phyloP scores from a whole-genome alignment of 2,113 vertebrate genomes.

The Anarrhichthys ocellatus region DNA sequence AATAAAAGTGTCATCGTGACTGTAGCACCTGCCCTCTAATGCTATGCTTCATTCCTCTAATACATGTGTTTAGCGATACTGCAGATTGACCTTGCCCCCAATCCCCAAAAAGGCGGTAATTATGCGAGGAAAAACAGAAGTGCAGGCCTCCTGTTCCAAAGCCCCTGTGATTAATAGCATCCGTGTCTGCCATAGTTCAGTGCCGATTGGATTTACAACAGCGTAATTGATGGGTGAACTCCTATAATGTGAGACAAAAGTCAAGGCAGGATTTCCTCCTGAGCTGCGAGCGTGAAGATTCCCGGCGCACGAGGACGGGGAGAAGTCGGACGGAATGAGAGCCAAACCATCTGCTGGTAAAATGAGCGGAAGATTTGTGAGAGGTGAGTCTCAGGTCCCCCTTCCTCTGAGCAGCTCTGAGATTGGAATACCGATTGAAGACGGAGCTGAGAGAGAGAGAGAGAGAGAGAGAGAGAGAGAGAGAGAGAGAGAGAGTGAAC shows the following conservation, averaged over 20 bases:
- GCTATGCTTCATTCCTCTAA: slow-evolving; percentile 37
- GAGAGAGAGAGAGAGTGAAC: slow-evolving; percentile 22
- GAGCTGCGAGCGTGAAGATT: slow-evolving; percentile 49
- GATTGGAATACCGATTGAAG: slow-evolving; percentile 54
- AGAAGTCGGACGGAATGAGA: slow-evolving; percentile 26
- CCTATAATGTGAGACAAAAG: slow-evolving; percentile 50
- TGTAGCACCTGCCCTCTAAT: slow-evolving; percentile 43
- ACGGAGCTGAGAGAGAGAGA: slow-evolving; percentile 28
- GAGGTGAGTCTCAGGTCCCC: slow-evolving; percentile 72
- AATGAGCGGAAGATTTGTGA: slow-evolving; percentile 60
- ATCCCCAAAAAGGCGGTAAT: slow-evolving; percentile 54
- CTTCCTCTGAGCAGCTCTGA: slow-evolving; percentile 39
- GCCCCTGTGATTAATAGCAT: slow-evolving; percentile 60
- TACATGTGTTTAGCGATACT: slow-evolving; percentile 54
- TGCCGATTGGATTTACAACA: slow-evolving; percentile 70
- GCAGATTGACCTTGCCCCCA: slow-evolving; percentile 49
- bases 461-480: background rate
- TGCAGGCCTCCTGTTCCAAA: slow-evolving; percentile 29
- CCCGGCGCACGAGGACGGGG: slow-evolving; percentile 25
- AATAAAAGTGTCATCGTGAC: slow-evolving; percentile 61
- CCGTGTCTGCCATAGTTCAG: slow-evolving; percentile 48
- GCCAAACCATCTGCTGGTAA: slow-evolving; percentile 65
- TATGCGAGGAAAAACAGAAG: slow-evolving; percentile 47
- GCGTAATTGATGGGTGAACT: slow-evolving; percentile 71
- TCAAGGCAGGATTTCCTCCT: slow-evolving; percentile 69